These are phyloP conservation scores for Antheraea pernyi DNA, from an alignment of 1,140 invertebrate genomes.

Conservation along the genomic window DNA sequence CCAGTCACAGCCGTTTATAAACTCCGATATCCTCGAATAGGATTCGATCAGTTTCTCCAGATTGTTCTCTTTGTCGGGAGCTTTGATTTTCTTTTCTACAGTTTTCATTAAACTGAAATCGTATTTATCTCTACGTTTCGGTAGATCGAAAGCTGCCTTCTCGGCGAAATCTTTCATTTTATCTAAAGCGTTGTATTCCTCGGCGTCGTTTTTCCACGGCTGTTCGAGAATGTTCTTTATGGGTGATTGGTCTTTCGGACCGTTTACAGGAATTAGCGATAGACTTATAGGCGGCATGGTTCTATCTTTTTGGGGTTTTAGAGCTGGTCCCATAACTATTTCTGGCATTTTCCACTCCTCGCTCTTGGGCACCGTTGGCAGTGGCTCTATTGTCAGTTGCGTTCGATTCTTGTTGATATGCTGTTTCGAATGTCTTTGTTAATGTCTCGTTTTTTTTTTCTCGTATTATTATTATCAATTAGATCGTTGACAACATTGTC, in stretches of 20 bases:
- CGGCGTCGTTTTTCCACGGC: conserved; percentile 49
- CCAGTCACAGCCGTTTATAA: conserved; percentile 76
- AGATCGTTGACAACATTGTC: conserved; percentile 75
- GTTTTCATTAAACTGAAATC: conserved; percentile 65
- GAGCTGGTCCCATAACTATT: conserved; percentile 53
- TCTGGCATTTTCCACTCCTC: conserved; percentile 71
- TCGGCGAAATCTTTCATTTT: conserved; percentile 78
- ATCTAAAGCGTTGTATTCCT: conserved; percentile 75
- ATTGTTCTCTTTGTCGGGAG: conserved; percentile 60
- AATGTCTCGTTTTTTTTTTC: conserved; percentile 36
- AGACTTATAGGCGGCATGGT: conserved; percentile 72
- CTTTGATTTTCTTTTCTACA: conserved; percentile 45
- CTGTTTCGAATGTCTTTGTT: conserved; percentile 64
- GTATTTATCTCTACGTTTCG: conserved; percentile 68
- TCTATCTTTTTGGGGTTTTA: conserved; percentile 51
- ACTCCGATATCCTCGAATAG: conserved; percentile 73
- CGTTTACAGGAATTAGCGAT: conserved; percentile 67
- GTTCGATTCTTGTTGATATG: conserved; percentile 75
- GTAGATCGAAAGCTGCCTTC: conserved; percentile 70
- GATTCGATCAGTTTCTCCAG: conserved; percentile 68
- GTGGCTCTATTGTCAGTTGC: conserved; percentile 68
- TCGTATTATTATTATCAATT: conserved; percentile 70
- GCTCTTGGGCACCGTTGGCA: conserved; percentile 46
- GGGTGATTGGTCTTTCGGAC: conserved; percentile 54
- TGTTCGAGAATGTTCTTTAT: conserved; percentile 57